Evolutionary conservation across 2,888 invertebrate genomes (phyloP), one percentile per base, ranked within the genome.

Genomic region (Cephonodes hylas): DNA sequence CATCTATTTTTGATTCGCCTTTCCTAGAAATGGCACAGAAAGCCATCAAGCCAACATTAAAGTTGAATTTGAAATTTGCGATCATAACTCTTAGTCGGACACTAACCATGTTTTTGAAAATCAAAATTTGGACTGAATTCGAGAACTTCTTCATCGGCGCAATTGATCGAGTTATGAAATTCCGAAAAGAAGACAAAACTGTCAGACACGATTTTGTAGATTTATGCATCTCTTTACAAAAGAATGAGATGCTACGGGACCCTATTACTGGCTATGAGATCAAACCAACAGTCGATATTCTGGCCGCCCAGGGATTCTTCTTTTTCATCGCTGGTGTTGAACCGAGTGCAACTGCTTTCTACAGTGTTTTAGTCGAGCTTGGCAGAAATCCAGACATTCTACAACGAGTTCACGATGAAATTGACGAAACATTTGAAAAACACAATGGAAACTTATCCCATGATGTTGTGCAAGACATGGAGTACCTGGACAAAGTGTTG

Each of bases 311-410:
- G 67, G 84, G 81, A 0, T 85, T 89, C 60, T 83, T 90, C 66
- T 89, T 88, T 66, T 87, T 85, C 42, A 59, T 69, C 76, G 91
- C 88, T 27, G 91, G 91, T 0, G 85, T 86, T 1, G 89, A 90
- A 45, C 85, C 89, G 0, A 78, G 83, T 1, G 85, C 89, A 0
- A 75, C 80, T 3, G 73, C 78, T 1, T 77, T 90, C 62, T 82
- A 80, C 61, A 76, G 73, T 15, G 70, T 78, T 0, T 66, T 87
- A 1, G 73, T 83, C 25, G 82, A 86, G 69, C 69, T 91, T 0
- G 89, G 89, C 2, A 71, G 75, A 38, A 68, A 86, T 63, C 80
- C 84, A 5, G 79, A 85, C 7, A 67, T 85, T 6, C 77, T 85
- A 10, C 67, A 79, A 59, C 79, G 67, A 56, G 62, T 88, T 1